These are phyloP conservation scores for Phyto melanocephala DNA, from an alignment of 2,888 invertebrate species.

Conservation along the genomic window DNA sequence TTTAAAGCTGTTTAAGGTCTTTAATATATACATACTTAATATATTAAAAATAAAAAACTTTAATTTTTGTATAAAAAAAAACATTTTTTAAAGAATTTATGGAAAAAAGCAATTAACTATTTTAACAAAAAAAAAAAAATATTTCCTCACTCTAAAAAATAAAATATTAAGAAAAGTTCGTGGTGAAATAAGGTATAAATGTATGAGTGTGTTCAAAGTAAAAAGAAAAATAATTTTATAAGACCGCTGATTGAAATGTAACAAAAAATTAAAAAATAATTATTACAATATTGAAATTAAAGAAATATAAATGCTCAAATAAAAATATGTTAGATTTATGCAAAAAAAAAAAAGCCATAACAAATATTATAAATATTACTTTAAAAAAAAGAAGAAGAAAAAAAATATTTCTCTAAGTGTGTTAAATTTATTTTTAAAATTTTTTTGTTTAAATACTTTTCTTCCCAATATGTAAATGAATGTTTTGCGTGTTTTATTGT, in stretches of 20 bases:
- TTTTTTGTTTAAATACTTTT: constrained; percentile 30
- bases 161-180: constrained; percentile 1
- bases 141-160: constrained; percentile 37
- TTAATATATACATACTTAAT: constrained; percentile 1
- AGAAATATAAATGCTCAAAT: constrained; percentile 54
- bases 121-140: constrained; percentile 49
- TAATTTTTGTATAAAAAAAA: constrained; percentile 45
- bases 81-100: constrained; percentile 63
- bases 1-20: constrained; percentile 48
- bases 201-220: constrained; percentile 59
- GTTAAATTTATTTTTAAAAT: constrained; percentile 9
- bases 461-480: constrained; percentile 44
- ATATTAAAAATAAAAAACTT: constrained; percentile 6
- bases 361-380: constrained; percentile 57
- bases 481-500: constrained; percentile 71
- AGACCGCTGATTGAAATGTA: constrained; percentile 60
- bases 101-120: constrained; percentile 60
- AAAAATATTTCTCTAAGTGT: constrained; percentile 62
- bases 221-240: constrained; percentile 49
- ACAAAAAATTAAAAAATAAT: constrained; percentile 5
- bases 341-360: constrained; percentile 49
- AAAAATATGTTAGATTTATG: constrained; percentile 38
- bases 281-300: constrained; percentile 4
- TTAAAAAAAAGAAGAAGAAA: constrained; percentile 19
- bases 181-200: constrained; percentile 21